Conservation (phyloP, 1,140 invertebrate genomes). For the Tetraneura akinire region DNA sequence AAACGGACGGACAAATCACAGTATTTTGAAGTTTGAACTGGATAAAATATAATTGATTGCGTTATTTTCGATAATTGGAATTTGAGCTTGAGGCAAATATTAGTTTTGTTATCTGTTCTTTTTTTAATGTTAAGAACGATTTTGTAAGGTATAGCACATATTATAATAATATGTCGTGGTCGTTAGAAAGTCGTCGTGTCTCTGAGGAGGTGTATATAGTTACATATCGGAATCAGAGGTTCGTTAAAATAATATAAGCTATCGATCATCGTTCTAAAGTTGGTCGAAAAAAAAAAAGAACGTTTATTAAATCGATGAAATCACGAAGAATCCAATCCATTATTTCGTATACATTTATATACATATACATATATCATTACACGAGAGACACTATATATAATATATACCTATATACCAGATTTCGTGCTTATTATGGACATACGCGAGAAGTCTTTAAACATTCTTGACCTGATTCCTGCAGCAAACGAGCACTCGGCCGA, state of each 20-base stretch:
- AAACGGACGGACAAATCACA: too few species aligned
- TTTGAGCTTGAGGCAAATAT: neutral
- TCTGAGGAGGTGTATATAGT: too few species aligned
- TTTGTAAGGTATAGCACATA: neutral
- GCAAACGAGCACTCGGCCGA: neutral
- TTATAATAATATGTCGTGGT: too few species aligned
- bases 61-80: neutral
- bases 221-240: neutral
- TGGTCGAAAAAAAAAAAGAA: neutral
- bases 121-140: neutral
- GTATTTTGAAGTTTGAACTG: too few species aligned
- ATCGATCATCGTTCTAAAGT: constrained; percentile 24
- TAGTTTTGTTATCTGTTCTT: neutral
- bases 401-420: neutral
- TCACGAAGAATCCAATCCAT: neutral
- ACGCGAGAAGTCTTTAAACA: constrained; percentile 4
- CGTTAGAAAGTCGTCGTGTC: constrained; percentile 18
- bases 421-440: constrained; percentile 15
- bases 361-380: too few species aligned
- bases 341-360: neutral
- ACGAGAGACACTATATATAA: neutral
- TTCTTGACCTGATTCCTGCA: constrained; percentile 35
- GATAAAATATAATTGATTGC: neutral
- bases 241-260: constrained; percentile 46
- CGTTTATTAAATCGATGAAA: constrained; percentile 14